Conservation (phyloP, 2,113 vertebrate genomes). For the Pygoscelis adeliae region DNA sequence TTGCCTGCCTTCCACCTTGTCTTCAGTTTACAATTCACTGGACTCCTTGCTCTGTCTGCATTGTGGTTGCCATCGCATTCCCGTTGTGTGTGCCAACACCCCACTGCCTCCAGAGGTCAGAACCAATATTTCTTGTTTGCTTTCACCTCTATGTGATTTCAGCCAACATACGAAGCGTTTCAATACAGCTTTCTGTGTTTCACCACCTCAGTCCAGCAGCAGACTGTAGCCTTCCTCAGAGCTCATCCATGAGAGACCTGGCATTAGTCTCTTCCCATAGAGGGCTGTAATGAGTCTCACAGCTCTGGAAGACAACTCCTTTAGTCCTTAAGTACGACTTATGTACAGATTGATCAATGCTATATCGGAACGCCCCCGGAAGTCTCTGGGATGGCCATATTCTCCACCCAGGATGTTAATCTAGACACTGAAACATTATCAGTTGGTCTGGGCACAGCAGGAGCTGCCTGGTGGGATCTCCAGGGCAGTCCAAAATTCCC, state of each 20-base stretch:
- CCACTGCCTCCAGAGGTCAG: background rate
- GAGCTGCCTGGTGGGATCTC: background rate
- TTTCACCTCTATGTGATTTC: background rate
- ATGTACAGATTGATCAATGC: background rate
- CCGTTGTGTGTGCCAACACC: background rate
- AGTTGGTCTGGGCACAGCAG: background rate
- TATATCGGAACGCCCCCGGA: fast-evolving
- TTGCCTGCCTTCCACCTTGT: background rate
- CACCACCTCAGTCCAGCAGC: background rate
- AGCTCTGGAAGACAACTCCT: background rate
- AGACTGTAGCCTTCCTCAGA: background rate
- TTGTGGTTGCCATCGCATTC: fast-evolving
- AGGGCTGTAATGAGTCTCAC: background rate
- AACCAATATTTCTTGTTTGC: background rate
- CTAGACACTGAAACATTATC: background rate
- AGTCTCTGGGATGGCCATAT: background rate
- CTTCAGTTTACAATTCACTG: background rate
- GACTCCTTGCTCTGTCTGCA: background rate
- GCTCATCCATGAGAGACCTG: background rate
- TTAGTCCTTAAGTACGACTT: background rate
- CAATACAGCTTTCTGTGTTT: background rate
- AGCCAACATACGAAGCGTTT: background rate
- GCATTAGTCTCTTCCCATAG: background rate
- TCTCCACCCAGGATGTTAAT: background rate
- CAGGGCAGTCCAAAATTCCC: background rate